These are phyloP conservation scores for Patella caerulea DNA, from an alignment of 2,888 invertebrate species.

Conservation along the genomic window DNA sequence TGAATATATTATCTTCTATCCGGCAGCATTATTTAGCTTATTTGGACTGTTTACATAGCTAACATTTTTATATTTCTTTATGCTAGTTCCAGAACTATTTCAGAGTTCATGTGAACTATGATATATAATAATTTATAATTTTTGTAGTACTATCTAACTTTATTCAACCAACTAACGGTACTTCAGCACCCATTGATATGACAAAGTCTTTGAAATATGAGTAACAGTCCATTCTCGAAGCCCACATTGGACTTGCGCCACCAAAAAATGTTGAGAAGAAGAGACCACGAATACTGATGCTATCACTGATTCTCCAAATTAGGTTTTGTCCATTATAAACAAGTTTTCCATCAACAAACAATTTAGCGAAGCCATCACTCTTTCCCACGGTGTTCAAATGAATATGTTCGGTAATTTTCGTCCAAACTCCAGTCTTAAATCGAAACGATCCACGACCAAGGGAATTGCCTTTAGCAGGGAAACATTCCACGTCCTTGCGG, in stretches of 20 bases:
- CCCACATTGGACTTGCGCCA: constrained; percentile 44
- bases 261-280: constrained; percentile 60
- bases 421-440: constrained; percentile 42
- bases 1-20: too few species aligned
- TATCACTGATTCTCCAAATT: constrained; percentile 37
- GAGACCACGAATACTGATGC: constrained; percentile 45
- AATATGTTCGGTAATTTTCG: constrained; percentile 48
- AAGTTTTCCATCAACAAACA: constrained; percentile 42
- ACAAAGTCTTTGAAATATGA: constrained; percentile 54
- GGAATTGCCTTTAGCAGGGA: constrained; percentile 25
- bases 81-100: too few species aligned
- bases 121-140: too few species aligned
- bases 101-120: too few species aligned
- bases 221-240: constrained; percentile 45
- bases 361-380: constrained; percentile 41
- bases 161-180: neutral
- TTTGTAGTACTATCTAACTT: too few species aligned
- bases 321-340: constrained; percentile 38
- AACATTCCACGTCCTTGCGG: constrained; percentile 28
- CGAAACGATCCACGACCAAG: constrained; percentile 36
- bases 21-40: too few species aligned
- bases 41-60: too few species aligned
- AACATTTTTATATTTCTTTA: too few species aligned
- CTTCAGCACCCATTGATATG: constrained; percentile 10
- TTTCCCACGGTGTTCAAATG: constrained; percentile 46